Base-by-base conservation (phyloP, 2,797 vertebrate genomes). In the Xenentodon cancila region DNA sequence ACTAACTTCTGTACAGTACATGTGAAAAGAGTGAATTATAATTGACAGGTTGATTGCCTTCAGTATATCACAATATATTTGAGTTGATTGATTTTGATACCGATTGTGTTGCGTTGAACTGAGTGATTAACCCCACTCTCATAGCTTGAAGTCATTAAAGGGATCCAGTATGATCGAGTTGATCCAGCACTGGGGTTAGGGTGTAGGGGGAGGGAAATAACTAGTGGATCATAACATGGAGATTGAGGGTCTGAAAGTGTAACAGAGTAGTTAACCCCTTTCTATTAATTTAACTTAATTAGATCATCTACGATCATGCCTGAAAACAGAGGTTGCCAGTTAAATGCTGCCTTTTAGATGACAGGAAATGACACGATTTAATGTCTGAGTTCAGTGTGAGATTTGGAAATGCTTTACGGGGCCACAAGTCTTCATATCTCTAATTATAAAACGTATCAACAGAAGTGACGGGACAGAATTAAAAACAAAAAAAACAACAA, bases 1-100 rank as follows among this genome's bases (percentile, higher is more conserved):
- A 77, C 52, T 55, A 64, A 75, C 59, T 43, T 73, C 25, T 59
- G 65, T 75, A 71, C 74, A 72, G 59, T 66, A 74, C 68, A 73
- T 44, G 27, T 68, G 71, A 70, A 5, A 4, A 69, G 54, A 67
- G 59, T 60, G 57, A 68, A 52, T 16, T 53, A 50, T 40, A 34
- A 60, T 60, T 16, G 70, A 47, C 40, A 55, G 9, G 53, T 17
- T 43, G 27, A 73, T 74, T 54, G 53, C 56, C 58, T 12, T 66
- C 15, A 58, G 52, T 15, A 40, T 15, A 40, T 40, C 12, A 40
- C 37, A 40, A 15, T 15, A 40, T 40, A 15, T 15, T 40, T 40
- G 13, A 73, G 13, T 21, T 15, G 46, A 22, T 15, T 48, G 20
- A 48, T 22, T 13, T 7, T 22, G 46, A 22, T 19, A 46, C 16